Base-by-base conservation (phyloP, 2,113 vertebrate genomes). In the Dicerorhinus sumatrensis region DNA sequence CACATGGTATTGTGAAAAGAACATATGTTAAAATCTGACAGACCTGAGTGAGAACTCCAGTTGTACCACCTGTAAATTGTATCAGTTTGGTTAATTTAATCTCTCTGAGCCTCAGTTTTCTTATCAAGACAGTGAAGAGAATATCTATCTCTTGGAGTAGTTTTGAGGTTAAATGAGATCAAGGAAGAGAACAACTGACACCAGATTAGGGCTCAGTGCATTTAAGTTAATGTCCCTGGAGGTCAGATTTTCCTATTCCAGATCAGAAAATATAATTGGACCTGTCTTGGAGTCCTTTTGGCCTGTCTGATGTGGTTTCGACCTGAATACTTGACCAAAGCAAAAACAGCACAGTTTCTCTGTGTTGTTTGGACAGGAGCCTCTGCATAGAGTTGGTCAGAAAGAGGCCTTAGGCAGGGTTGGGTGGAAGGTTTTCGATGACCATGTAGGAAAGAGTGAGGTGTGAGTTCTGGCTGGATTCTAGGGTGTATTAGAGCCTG, bases 381-480 rank as follows among this genome's bases (percentile, higher is more conserved):
- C 97, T 97, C 91, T 97, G 96, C 92, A 96, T 12, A 97, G 97
- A 96, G 63, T 56, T 12, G 17, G 33, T 51, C 42, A 85, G 82
- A 76, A 77, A 20, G 48, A 11, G 33, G 82, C 91, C 92, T 91
- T 93, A 83, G 96, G 86, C 88, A 95, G 51, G 70, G 75, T 91
- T 94, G 97, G 63, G 75, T 76, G 94, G n/a, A 25, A 97, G 89
- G 46, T 96, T 98, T 98, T 97, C 94, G 83, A 89, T 98, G 94
- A 85, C 91, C 62, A 76, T 94, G 93, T 98, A 96, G 96, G 95
- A 97, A 98, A 98, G 98, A 98, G 97, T 97, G 94, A 98, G 98
- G 97, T 98, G 98, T 96, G 97, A 98, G 97, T 98, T 98, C 97
- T 98, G 98, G 97, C 96, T 97, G 56, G 85, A 79, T 93, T 97